These are phyloP conservation scores for Callipepla squamata DNA, from an alignment of 2,113 vertebrate genomes.

Conservation along the genomic window DNA sequence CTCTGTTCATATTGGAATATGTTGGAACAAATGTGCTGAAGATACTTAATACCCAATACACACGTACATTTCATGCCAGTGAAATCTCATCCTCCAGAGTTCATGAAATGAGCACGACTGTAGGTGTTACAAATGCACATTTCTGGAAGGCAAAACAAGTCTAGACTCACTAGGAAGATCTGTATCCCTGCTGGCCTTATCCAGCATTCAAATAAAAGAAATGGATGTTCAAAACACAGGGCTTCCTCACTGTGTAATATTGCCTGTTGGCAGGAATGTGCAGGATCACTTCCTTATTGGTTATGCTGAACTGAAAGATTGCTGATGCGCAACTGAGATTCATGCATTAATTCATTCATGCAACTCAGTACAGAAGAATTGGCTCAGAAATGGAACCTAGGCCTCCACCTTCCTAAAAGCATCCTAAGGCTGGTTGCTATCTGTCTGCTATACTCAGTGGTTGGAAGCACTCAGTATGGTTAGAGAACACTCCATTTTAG, in stretches of 20 bases:
- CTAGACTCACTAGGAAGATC: not conserved
- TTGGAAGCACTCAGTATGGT: not conserved
- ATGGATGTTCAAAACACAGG: not conserved
- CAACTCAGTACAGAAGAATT: not conserved
- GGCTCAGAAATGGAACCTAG: not conserved
- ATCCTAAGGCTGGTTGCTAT: not conserved
- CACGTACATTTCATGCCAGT: not conserved
- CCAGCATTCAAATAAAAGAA: not conserved
- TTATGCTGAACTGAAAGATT: not conserved
- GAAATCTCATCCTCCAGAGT: not conserved
- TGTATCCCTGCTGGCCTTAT: not conserved
- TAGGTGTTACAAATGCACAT: not conserved
- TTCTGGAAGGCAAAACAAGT: not conserved
- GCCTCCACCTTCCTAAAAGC: not conserved
- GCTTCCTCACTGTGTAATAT: not conserved
- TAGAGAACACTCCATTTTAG: not conserved
- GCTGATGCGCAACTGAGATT: not conserved
- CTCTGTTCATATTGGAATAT: not conserved
- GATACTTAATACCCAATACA: not conserved
- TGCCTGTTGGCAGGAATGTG: not conserved
- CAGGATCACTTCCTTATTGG: not conserved
- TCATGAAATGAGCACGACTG: not conserved
- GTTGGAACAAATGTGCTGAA: conserved; percentile 14
- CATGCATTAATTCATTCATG: not conserved
- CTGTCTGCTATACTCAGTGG: not conserved